phyloP scores from a whole-genome alignment of 2,113 vertebrate genomes.

The Herpailurus yagouaroundi region DNA sequence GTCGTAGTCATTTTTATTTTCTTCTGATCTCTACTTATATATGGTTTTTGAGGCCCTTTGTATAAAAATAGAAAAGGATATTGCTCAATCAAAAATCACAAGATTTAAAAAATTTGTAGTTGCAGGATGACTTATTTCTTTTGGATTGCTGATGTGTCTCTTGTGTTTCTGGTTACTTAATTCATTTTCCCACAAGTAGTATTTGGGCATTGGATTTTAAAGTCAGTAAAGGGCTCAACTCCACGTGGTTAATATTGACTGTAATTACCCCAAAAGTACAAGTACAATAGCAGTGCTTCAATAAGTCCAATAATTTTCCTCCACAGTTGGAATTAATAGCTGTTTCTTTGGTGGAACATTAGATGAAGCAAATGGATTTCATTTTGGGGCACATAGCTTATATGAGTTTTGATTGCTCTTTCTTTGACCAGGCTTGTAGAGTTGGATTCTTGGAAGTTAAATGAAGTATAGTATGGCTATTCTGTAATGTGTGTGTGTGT shows the following conservation, averaged over 20 bases:
- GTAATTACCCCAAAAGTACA: not conserved
- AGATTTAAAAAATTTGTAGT: not conserved
- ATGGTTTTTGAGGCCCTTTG: not conserved
- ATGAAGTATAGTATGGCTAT: not conserved
- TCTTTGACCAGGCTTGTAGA: not conserved
- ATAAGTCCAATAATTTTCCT: not conserved
- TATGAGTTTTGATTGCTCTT: not conserved
- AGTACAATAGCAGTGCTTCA: not conserved
- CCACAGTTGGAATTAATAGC: not conserved
- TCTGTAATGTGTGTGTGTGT: not conserved
- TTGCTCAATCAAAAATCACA: not conserved
- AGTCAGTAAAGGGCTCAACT: not conserved
- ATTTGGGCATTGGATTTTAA: constrained; percentile 31
- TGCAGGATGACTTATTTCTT: not conserved
- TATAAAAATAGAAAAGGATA: not conserved
- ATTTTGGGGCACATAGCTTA: not conserved
- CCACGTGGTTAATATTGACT: not conserved
- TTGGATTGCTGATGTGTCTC: not conserved
- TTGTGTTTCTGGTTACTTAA: not conserved
- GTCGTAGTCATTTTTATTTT: not conserved
- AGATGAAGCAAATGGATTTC: not conserved
- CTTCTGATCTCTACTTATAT: not conserved
- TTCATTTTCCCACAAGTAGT: not conserved
- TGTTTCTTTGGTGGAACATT: not conserved
- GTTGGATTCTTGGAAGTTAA: not conserved